Base-by-base conservation (phyloP, 2,797 vertebrate genomes). In the Enteromius unitaeniatus region DNA sequence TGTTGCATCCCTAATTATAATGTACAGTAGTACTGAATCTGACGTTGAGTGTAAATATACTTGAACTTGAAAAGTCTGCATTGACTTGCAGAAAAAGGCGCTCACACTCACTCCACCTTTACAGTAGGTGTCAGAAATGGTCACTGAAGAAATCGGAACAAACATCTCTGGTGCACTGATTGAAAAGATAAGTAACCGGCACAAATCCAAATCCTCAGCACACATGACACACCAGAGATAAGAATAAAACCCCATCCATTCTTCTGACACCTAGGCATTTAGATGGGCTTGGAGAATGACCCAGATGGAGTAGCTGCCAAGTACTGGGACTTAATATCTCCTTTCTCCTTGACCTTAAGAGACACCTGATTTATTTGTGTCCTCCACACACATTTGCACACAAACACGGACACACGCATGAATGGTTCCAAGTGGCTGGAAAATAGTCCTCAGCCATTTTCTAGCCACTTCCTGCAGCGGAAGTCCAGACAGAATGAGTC, bases 401-500 rank as follows among this genome's bases (percentile, higher is more conserved):
- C 42, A 49, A 17, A 69, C 49, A 77, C 34, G 4, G 67, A 65
- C 13, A 58, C 42, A 47, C 26, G 37, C 28, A 37, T 81, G 68
- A 84, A 62, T 45, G n/a, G 21, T 21, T 82, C 23, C 55, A 70
- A 82, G 65, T 62, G 47, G 42, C 81, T 84, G 87, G 55, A 88
- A 85, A 80, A 78, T 78, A 82, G 86, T 76, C 81, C 60, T 34
- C 81, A 42, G 21, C 31, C 76, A 76, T 83, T 81, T 78, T 82
- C 62, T 82, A 55, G 55, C 49, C 67, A 74, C 74, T 81, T 79
- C 83, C 73, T 85, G 62, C 40, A 81, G 14, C 51, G 86, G 83
- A 87, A 87, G 68, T 84, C 42, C 74, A 81, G 23, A 58, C 51
- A 64, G 72, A 85, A 49, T n/a, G 47, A 34, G 34, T 11, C 21